Base-by-base conservation (phyloP, 2,888 invertebrate genomes). In the Mythimna impura region DNA sequence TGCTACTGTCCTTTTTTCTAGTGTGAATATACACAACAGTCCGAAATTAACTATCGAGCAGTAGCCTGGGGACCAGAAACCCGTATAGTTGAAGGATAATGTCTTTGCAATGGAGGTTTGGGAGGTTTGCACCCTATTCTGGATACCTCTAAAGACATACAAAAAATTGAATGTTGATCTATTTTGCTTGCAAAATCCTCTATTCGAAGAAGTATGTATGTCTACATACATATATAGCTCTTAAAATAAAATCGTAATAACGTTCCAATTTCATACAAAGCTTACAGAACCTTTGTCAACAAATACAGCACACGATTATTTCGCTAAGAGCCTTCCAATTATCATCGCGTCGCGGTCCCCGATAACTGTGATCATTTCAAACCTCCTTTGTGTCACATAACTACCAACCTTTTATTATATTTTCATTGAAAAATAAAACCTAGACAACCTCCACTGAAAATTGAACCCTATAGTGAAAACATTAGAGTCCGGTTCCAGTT, bases 241-340 rank as follows among this genome's bases (percentile, higher is more conserved):
- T 40, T 17, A 34, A 62, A 66, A 66, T 66, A 52, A 76, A 76
- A 67, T 36, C 57, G 14, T 50, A 68, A 63, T 67, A 55, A 60
- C 55, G 54, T 47, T 67, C 54, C 34, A 68, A 71, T 65, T 67
- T 62, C 30, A 40, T 68, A 62, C 65, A 76, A 81, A 71, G 52
- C 36, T 30, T 61, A 67, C 34, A 36, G 47, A 40, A 40, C 47
- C 69, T 47, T 62, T 76, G 76, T 61, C 34, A 66, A 81, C 69
- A 71, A 63, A 1, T 54, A 80, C 66, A 57, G 40, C 58, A 71
- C 70, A 70, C 71, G 66, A 71, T 76, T 67, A 76, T 76, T 71
- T 80, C 66, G 66, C 58, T 79, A 75, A 76, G 36, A 67, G 68
- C 54, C 61, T 58, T 83, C 83, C 83, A 83, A 83, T 83, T 81